phyloP scores from a whole-genome alignment of 1,140 invertebrate species.

The Mizuhopecten yessoensis region DNA sequence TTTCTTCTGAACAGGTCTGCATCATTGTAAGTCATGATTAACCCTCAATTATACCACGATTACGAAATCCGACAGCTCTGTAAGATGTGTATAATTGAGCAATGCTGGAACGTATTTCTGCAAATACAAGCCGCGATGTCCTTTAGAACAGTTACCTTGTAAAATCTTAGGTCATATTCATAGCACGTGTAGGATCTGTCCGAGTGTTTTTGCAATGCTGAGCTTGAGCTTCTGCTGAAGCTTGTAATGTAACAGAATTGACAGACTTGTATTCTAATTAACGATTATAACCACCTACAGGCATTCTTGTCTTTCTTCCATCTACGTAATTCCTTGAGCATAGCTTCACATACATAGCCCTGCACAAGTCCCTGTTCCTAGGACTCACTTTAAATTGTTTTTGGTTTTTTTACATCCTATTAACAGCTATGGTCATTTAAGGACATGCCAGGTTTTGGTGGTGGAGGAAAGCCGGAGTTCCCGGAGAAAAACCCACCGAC shows the following conservation, averaged over 20 bases:
- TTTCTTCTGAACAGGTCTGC: not conserved
- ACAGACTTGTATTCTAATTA: not conserved
- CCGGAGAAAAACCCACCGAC: too few species aligned
- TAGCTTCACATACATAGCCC: not conserved
- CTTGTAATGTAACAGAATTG: not conserved
- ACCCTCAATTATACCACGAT: not conserved
- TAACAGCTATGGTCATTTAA: too few species aligned
- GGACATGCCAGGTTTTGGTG: too few species aligned
- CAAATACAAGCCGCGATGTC: not conserved
- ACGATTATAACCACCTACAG: not conserved
- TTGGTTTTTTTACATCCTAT: too few species aligned
- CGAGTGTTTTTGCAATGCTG: constrained; percentile 6
- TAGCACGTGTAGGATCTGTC: not conserved
- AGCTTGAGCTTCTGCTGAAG: not conserved
- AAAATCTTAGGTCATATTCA: not conserved
- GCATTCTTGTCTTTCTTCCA: not conserved
- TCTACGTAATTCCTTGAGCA: not conserved
- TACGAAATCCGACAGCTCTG: not conserved
- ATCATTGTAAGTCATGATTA: not conserved
- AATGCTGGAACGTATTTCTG: not conserved
- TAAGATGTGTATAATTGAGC: not conserved
- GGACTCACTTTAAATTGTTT: too few species aligned
- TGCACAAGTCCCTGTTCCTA: too few species aligned
- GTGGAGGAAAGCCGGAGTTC: too few species aligned
- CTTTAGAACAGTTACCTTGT: not conserved